Evolutionary conservation across 2,113 vertebrate genomes (phyloP).

Genomic region (Hyaena hyaena): DNA sequence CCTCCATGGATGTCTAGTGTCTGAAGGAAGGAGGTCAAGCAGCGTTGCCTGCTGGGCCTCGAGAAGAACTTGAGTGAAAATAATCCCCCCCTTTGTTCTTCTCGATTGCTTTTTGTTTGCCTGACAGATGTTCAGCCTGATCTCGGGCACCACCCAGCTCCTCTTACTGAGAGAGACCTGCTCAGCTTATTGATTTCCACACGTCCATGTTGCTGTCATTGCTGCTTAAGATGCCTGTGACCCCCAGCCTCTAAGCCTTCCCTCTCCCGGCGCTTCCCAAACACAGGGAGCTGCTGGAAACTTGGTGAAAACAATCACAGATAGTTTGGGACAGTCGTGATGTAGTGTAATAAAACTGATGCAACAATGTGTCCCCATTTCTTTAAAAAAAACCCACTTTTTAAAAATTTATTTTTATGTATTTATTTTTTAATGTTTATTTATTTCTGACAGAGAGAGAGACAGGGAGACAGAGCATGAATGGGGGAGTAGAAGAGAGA

Average conservation of each 20-base stretch:
- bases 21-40: slow-evolving; percentile 74
- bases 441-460: too few species aligned
- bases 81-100: slow-evolving; percentile 86
- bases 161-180: slow-evolving; percentile 78
- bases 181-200: slow-evolving; percentile 82
- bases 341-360: accelerated
- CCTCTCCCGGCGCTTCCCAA: neutral
- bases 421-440: too few species aligned
- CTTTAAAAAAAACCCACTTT: neutral
- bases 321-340: accelerated
- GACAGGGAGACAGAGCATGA: too few species aligned
- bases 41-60: slow-evolving; percentile 85
- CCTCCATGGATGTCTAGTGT: slow-evolving; percentile 79
- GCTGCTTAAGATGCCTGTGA: slow-evolving; percentile 54
- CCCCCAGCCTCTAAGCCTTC: neutral
- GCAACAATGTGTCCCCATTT: neutral
- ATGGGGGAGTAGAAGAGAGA: too few species aligned
- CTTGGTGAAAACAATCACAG: neutral
- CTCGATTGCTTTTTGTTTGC: slow-evolving; percentile 84
- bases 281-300: neutral
- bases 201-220: slow-evolving; percentile 69
- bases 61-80: slow-evolving; percentile 86
- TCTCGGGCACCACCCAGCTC: slow-evolving; percentile 74
- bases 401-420: neutral
- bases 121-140: slow-evolving; percentile 87